Percentiles rank a stretch among this genome's conserved stretches.
Conservation (phyloP, 2,888 invertebrate species). For the Ellobium chinense region DNA sequence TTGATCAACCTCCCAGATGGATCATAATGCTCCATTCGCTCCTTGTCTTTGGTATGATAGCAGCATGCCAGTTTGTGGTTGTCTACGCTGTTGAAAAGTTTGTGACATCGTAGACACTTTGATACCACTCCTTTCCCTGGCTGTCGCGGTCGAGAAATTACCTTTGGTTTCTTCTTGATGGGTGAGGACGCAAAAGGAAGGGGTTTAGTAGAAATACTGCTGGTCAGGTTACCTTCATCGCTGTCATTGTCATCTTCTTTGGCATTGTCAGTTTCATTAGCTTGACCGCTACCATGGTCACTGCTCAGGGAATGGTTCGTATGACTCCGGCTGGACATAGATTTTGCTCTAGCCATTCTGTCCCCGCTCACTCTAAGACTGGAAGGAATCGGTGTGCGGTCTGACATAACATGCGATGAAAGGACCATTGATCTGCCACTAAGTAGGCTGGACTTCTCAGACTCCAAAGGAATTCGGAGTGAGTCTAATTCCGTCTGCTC, state of each 20-base stretch:
- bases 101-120: slow-evolving; percentile 75
- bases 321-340: background rate
- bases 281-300: no score
- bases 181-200: background rate
- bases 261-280: background rate
- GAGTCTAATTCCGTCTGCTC: background rate
- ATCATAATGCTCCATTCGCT: slow-evolving; percentile 70
- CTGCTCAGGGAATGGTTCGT: background rate
- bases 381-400: slow-evolving; percentile 27
- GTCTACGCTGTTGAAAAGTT: slow-evolving; percentile 70
- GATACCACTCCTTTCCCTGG: slow-evolving; percentile 62
- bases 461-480: background rate
- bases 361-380: slow-evolving; percentile 10
- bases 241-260: background rate
- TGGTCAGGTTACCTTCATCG: background rate
- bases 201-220: background rate
- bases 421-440: background rate
- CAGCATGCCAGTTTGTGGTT: slow-evolving; percentile 74
- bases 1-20: slow-evolving; percentile 66
- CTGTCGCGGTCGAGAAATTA: background rate
- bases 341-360: background rate
- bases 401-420: background rate
- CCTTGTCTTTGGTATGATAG: slow-evolving; percentile 73
- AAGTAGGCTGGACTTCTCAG: slow-evolving; percentile 1
- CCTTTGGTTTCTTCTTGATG: background rate